phyloP scores from a whole-genome alignment of 2,797 vertebrate species.

The Sebastes jordani region DNA sequence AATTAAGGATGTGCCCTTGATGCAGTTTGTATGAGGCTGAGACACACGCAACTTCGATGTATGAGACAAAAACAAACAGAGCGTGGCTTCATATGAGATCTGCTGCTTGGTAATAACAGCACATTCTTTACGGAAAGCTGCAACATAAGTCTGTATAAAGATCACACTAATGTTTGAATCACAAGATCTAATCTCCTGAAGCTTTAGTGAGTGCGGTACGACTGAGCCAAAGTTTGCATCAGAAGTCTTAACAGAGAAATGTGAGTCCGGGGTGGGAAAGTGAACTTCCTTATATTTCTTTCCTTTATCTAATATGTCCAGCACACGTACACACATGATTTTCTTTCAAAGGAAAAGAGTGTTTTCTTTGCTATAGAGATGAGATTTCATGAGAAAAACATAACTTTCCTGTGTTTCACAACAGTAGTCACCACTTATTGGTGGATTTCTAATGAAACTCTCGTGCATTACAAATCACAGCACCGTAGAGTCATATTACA shows the following conservation, averaged over 20 bases:
- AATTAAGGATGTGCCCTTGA: not conserved
- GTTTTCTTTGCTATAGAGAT: not conserved
- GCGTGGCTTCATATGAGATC: not conserved
- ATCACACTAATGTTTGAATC: slow-evolving; percentile 8
- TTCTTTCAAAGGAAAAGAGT: not conserved
- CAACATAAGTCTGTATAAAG: not conserved
- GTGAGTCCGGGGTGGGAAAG: slow-evolving; percentile 9
- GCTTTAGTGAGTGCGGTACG: not conserved
- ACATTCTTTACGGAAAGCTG: not conserved
- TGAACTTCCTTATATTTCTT: not conserved
- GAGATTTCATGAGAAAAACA: not conserved
- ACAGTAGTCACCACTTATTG: not conserved
- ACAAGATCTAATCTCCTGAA: slow-evolving; percentile 17
- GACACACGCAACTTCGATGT: not conserved
- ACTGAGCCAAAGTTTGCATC: slow-evolving; percentile 16
- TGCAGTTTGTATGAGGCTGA: not conserved
- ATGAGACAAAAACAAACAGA: slow-evolving; percentile 9
- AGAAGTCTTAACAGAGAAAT: slow-evolving; percentile 17
- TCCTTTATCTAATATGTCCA: slow-evolving; percentile 15
- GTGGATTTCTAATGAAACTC: not conserved
- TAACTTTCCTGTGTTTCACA: not conserved
- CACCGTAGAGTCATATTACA: not conserved
- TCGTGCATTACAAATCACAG: not conserved
- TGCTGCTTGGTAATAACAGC: not conserved
- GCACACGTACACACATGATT: not conserved